Percentiles rank a stretch among this genome's conserved stretches.
These are phyloP conservation scores for Schrankia costaestrigalis DNA, from an alignment of 2,888 invertebrate species.

Conservation along the genomic window DNA sequence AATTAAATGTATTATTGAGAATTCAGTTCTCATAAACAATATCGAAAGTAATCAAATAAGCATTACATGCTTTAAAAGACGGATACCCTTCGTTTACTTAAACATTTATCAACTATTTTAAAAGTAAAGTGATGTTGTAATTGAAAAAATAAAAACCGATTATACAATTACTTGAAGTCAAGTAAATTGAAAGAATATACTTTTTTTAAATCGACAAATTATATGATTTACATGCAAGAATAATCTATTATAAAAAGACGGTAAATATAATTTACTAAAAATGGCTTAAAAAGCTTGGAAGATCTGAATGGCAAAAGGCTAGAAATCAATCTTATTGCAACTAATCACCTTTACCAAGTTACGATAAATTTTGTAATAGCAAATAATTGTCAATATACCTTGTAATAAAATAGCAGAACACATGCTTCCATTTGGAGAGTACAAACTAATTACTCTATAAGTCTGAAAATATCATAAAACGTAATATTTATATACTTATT, in stretches of 20 bases:
- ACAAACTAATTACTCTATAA: constrained; percentile 14
- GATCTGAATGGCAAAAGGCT: too few relatives aligned
- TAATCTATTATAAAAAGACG: too few relatives aligned
- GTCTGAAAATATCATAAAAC: constrained; percentile 12
- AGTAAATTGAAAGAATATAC: constrained; percentile 2
- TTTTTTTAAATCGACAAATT: background rate
- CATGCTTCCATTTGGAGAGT: constrained; percentile 21
- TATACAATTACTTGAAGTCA: background rate
- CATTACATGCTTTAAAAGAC: constrained; percentile 58
- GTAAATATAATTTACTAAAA: too few relatives aligned
- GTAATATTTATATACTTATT: constrained; percentile 36
- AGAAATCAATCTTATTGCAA: too few relatives aligned
- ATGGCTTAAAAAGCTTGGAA: too few relatives aligned
- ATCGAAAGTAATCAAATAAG: constrained; percentile 32
- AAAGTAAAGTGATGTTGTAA: too few relatives aligned
- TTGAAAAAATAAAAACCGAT: too few relatives aligned
- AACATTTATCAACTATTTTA: too few relatives aligned
- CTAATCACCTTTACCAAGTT: too few relatives aligned
- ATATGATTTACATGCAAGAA: background rate
- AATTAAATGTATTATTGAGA: constrained; percentile 44
- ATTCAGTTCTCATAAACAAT: constrained; percentile 54
- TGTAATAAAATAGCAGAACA: constrained; percentile 8
- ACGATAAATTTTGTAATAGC: too few relatives aligned
- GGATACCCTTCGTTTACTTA: constrained; percentile 6
- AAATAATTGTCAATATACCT: too few relatives aligned